Conservation (phyloP, 2,113 vertebrate species). For the Dicerorhinus sumatrensis region DNA sequence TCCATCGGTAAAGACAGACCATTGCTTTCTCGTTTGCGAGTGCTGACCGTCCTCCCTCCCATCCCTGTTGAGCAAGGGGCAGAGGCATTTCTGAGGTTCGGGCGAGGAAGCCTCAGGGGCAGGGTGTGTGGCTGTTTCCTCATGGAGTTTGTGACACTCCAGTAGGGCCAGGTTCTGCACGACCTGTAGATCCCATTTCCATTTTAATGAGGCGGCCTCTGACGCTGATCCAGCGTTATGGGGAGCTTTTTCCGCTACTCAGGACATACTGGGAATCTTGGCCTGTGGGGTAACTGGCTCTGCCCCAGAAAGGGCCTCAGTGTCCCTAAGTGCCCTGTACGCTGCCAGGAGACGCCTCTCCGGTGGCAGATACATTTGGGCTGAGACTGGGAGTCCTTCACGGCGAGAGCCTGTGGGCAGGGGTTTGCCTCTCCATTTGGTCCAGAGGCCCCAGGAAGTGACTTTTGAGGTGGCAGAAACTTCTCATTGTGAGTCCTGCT, state of each 20-base stretch:
- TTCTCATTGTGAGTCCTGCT: background rate
- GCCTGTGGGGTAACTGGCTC: background rate
- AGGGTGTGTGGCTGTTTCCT: background rate
- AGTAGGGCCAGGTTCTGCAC: background rate
- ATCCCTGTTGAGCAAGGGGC: background rate
- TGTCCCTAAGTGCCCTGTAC: background rate
- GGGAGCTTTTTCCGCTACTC: too few species aligned
- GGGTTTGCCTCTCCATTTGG: background rate
- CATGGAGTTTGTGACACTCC: background rate
- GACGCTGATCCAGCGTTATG: background rate
- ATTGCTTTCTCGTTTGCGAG: background rate
- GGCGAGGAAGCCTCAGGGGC: background rate
- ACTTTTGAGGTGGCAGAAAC: background rate
- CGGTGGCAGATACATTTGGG: fast-evolving
- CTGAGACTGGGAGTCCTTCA: background rate
- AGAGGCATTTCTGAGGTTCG: background rate
- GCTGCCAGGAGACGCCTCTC: background rate
- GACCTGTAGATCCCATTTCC: background rate
- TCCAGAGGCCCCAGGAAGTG: background rate
- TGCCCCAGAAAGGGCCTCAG: background rate
- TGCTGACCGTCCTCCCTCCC: background rate
- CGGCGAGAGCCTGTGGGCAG: background rate
- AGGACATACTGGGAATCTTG: background rate
- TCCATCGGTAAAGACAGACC: background rate
- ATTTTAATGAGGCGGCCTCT: background rate